A percentile compares a stretch with the other conserved stretches of the same genome.
These are phyloP conservation scores for Papilio dardanus DNA, from an alignment of 1,140 invertebrate species.

Conservation along the genomic window DNA sequence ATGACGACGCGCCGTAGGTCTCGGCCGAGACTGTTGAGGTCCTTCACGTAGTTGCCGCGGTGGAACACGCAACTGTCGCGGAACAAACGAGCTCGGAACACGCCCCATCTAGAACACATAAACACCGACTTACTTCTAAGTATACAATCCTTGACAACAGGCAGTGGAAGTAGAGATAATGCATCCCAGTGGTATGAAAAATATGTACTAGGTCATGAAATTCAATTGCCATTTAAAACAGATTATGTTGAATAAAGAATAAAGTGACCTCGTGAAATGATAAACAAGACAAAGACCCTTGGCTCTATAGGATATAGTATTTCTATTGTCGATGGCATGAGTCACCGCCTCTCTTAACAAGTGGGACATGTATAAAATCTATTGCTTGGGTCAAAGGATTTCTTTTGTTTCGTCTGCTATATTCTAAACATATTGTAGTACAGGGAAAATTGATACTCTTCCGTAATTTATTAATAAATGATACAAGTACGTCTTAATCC, in stretches of 20 bases:
- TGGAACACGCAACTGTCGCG: conserved; percentile 99
- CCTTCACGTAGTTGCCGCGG: conserved; percentile 99
- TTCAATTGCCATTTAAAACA: conserved; percentile 7
- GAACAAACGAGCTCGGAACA: conserved; percentile 98
- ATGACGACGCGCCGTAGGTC: conserved; percentile 98
- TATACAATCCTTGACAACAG: not conserved
- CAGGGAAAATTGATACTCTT: not conserved
- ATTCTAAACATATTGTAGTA: not conserved
- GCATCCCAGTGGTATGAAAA: not conserved
- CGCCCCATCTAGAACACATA: conserved; percentile 91
- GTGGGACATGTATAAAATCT: not conserved
- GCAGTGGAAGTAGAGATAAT: not conserved
- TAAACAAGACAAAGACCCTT: conserved; percentile 34
- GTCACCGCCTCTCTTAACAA: not conserved
- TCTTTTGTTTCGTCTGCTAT: not conserved
- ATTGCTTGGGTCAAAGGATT: too few relatives aligned
- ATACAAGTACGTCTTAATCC: not conserved
- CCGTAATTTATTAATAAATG: not conserved
- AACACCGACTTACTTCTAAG: conserved; percentile 10
- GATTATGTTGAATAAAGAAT: not conserved
- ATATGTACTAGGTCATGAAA: not conserved
- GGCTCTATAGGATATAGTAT: not conserved
- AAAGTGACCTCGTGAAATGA: conserved; percentile 16
- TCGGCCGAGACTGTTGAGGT: conserved; percentile 98
- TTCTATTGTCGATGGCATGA: not conserved